phyloP scores from a whole-genome alignment of 2,888 invertebrate genomes.

The Caenorhabditis auriculariae region DNA sequence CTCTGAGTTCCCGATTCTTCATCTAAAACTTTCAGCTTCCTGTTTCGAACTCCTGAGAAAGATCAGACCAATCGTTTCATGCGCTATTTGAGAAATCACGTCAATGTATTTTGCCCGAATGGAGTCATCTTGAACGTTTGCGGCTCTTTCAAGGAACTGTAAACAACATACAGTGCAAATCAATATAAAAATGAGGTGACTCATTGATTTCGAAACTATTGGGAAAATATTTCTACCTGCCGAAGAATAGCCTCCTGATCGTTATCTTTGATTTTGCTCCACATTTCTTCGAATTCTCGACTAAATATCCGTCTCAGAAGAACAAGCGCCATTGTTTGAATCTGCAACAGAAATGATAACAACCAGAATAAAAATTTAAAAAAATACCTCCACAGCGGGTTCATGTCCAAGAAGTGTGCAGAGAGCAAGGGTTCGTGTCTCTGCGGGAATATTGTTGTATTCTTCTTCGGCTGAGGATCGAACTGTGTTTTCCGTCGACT shows the following conservation, averaged over 20 bases:
- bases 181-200: neutral
- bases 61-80: conserved; percentile 72
- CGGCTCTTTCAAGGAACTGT: conserved; percentile 69
- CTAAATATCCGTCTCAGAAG: conserved; percentile 75
- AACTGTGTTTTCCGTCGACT: neutral
- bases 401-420: neutral
- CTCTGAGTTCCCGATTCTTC: conserved; percentile 47
- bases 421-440: neutral
- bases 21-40: conserved; percentile 21
- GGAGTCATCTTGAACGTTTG: conserved; percentile 78
- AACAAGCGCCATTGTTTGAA: conserved; percentile 82
- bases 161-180: neutral
- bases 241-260: neutral
- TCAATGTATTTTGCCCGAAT: conserved; percentile 66
- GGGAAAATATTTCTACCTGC: neutral
- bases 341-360: too few species aligned
- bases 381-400: neutral
- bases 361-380: too few species aligned
- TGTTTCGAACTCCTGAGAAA: neutral
- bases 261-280: neutral
- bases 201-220: neutral
- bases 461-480: neutral
- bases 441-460: neutral
- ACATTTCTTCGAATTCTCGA: neutral
- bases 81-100: conserved; percentile 12